Evolutionary conservation across 2,113 vertebrate species (phyloP), one percentile per base, ranked within the genome.

Genomic region (Prionailurus bengalensis): DNA sequence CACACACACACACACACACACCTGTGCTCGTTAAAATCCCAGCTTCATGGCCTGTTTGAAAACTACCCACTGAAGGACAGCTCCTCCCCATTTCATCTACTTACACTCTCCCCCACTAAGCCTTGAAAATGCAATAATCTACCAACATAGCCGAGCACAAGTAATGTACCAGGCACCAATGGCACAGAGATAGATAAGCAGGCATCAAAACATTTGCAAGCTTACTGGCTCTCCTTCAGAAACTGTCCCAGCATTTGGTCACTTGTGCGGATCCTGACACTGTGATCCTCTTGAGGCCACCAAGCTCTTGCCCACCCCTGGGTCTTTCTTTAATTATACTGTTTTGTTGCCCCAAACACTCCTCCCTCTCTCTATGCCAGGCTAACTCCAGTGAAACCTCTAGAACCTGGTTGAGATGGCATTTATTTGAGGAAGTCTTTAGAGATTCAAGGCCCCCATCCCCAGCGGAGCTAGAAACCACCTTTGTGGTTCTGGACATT

Each of bases 391-490:
- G 31, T 36, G 5, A 31, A 27, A 55, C 21, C 58, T 70, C 33
- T 13, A 48, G 58, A 86, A 42, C 27, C 7, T 23, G 15, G 36
- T 4, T 17, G 27, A 79, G 82, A 68, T 1, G 31, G 17, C n/a
- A 74, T 76, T 65, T 92, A 61, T 16, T 13, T 55, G 12, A 61
- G 48, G n/a, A 96, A 21, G 55, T 25, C 33, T 68, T 90, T 27
- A 39, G 45, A 94, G 33, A 61, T 23, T 55, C 17, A 55, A 27
- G 0, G 5, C 2, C 42, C 2, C 7, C 16, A 23, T 3, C 15
- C 0, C 25, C 25, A 2, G 31, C 8, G 0, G 2, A 31, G 68
- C 78, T 21, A 78, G n/a, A 27, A 29, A 23, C 4, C 10, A 45
- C 29, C 58, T 81, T 31, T 65, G 17, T 33, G 17, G 63, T 39